These are phyloP conservation scores for Corapipo altera DNA, from an alignment of 2,113 vertebrate species.

Conservation along the genomic window DNA sequence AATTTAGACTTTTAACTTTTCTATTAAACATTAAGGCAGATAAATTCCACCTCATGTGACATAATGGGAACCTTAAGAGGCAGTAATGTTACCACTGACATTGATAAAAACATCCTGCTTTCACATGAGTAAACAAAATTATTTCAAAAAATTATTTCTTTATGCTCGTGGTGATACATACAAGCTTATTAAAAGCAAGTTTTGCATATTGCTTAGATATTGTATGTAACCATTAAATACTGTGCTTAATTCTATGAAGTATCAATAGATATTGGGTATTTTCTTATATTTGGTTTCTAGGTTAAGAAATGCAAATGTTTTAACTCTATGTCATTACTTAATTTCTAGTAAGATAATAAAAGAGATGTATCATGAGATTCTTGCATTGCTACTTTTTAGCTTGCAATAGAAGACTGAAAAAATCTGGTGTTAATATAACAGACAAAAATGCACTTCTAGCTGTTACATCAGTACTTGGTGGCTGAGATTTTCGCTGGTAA, in stretches of 20 bases:
- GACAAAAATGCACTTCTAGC: not conserved
- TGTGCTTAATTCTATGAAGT: not conserved
- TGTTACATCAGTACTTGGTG: not conserved
- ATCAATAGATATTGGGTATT: not conserved
- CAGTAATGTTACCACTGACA: not conserved
- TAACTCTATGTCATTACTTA: not conserved
- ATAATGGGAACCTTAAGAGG: not conserved
- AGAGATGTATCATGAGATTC: not conserved
- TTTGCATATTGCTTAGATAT: not conserved
- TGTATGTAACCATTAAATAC: not conserved
- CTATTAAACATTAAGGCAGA: not conserved
- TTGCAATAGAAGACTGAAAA: not conserved
- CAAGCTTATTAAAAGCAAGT: not conserved
- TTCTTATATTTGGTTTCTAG: not conserved
- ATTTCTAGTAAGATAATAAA: not conserved
- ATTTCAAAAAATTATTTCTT: not conserved
- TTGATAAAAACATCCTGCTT: not conserved
- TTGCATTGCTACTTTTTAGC: not conserved
- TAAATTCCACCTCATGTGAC: not conserved
- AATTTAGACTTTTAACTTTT: slow-evolving; percentile 1
- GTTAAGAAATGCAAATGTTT: not conserved
- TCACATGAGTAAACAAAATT: not conserved
- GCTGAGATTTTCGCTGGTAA: not conserved
- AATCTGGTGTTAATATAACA: not conserved
- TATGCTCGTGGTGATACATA: not conserved